Percentiles rank a stretch among this genome's conserved stretches.
Evolutionary conservation across 2,797 vertebrate species (phyloP).

Genomic region (Aratinga solstitialis): DNA sequence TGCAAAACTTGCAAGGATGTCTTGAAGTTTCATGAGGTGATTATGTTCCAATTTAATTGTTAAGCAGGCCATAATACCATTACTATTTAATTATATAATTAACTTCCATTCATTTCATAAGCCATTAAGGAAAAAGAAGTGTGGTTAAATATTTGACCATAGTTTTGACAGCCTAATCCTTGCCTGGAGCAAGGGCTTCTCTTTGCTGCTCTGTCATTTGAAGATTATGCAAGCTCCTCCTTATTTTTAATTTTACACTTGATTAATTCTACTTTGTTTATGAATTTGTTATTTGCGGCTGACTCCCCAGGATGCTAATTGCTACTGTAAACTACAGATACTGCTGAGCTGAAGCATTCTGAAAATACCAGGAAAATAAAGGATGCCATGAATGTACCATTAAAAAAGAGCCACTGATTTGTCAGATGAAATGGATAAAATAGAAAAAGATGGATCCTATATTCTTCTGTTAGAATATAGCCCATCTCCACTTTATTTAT

Average conservation of each 20-base stretch:
- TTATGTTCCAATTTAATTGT: slow-evolving; percentile 8
- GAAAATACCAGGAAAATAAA: slow-evolving; percentile 17
- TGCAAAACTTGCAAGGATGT: background rate
- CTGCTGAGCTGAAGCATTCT: slow-evolving; percentile 65
- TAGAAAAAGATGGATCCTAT: background rate
- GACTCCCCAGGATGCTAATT: slow-evolving; percentile 72
- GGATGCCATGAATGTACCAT: background rate
- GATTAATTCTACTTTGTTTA: slow-evolving; percentile 69
- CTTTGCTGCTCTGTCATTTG: background rate
- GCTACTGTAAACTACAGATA: slow-evolving; percentile 65
- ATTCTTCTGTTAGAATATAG: background rate
- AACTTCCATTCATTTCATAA: background rate
- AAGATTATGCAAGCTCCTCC: slow-evolving; percentile 52
- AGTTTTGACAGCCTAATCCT: slow-evolving; percentile 24
- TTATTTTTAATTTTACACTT: slow-evolving; percentile 67
- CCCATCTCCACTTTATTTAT: background rate
- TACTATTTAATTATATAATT: slow-evolving; percentile 34
- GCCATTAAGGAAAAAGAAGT: slow-evolving; percentile 3
- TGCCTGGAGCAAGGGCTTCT: slow-evolving; percentile 27
- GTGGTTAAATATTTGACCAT: slow-evolving; percentile 12
- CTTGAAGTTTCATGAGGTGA: background rate
- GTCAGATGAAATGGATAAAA: background rate
- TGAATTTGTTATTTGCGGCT: slow-evolving; percentile 56
- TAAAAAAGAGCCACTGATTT: background rate
- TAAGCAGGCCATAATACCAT: background rate